These are phyloP conservation scores for Oscheius sp. DNA, from an alignment of 1,140 invertebrate genomes.

Conservation along the genomic window DNA sequence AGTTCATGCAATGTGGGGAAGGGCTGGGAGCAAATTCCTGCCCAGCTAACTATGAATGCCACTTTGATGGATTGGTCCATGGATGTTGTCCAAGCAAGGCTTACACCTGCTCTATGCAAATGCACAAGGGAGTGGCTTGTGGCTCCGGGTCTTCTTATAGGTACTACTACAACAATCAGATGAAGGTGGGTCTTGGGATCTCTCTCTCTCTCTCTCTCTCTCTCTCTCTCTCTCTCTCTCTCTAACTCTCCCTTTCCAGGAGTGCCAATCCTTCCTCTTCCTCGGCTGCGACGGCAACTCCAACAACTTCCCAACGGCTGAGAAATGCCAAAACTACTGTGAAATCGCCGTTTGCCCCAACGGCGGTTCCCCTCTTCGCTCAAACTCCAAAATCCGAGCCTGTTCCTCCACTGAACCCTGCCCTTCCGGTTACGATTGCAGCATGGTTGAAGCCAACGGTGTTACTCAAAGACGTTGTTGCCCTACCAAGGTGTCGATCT, in stretches of 20 bases:
- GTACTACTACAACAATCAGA: slow-evolving; percentile 40
- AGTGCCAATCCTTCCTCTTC: slow-evolving; percentile 37
- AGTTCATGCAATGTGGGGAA: slow-evolving; percentile 43
- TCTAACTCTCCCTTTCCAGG: slow-evolving; percentile 6
- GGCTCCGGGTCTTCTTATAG: slow-evolving; percentile 38
- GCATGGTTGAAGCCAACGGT: slow-evolving; percentile 25
- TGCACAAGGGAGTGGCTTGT: slow-evolving; percentile 36
- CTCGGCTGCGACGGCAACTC: slow-evolving; percentile 39
- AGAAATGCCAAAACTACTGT: slow-evolving; percentile 40
- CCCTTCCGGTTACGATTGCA: slow-evolving; percentile 36
- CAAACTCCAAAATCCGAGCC: slow-evolving; percentile 15
- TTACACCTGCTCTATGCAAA: slow-evolving; percentile 39
- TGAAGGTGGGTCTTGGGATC: slow-evolving; percentile 21
- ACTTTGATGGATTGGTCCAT: slow-evolving; percentile 36
- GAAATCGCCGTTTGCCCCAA: slow-evolving; percentile 40
- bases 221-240: too few species aligned
- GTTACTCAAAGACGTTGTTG: slow-evolving; percentile 28
- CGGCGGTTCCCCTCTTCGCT: slow-evolving; percentile 25
- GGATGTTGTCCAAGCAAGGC: slow-evolving; percentile 44
- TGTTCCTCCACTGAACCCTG: slow-evolving; percentile 34
- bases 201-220: too few species aligned
- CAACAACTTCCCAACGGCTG: slow-evolving; percentile 39
- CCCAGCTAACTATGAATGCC: slow-evolving; percentile 40
- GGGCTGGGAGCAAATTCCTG: slow-evolving; percentile 15
- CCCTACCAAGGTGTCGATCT: slow-evolving; percentile 34